Evolutionary conservation across 37 sponge, comb jelly and placozoan genomes (phyloP), one percentile per base, ranked within the genome.

Genomic region (Hexactinellida sp.): DNA sequence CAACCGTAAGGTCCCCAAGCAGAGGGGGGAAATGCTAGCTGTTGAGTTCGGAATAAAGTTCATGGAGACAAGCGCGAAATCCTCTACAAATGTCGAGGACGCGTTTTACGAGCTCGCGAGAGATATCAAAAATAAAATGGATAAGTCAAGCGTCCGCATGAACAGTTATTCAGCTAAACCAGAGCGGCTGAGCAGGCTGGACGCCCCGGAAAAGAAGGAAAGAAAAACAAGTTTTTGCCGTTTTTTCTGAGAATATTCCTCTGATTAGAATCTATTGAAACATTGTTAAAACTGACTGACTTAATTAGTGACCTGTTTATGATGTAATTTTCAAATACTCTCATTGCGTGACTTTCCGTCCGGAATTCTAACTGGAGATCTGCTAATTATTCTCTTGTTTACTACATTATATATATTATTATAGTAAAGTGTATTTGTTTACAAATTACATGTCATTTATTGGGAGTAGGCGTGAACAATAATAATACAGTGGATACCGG

Each of bases 121-220:
- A 82, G 99, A 98, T 52, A 98, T 98, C 37, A 98, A 98, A 82
- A 91, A 89, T 87, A 98, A 98, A 54, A 98, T 95, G 97, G 98
- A 97, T 76, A 91, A 91, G 84, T 90, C 86, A 84, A 85, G 88
- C 54, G 92, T 92, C 76, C 38, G 41, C 52, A 34, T 63, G 76
- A 63, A 63, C 34, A 63, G 76, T 28, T 7, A 25, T 28, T 25
- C 28, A 3, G 76, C 13, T n/a, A 63, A 63, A n/a, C 76, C 76
- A n/a, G 76, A 63, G 32, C 25, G 76, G 3, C 76, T 63, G 5
- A 10, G 19, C 30, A 10, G 76, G 30, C 76, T 63, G 34, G 76
- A 63, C 76, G 30, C 30, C 3, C 76, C 76, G 21, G 76, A 63
- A 23, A 63, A 63, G 76, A 63, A 63, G 76, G 76, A 63, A 28